Conservation (phyloP, 2,113 vertebrate genomes). For the Chinchilla lanigera region DNA sequence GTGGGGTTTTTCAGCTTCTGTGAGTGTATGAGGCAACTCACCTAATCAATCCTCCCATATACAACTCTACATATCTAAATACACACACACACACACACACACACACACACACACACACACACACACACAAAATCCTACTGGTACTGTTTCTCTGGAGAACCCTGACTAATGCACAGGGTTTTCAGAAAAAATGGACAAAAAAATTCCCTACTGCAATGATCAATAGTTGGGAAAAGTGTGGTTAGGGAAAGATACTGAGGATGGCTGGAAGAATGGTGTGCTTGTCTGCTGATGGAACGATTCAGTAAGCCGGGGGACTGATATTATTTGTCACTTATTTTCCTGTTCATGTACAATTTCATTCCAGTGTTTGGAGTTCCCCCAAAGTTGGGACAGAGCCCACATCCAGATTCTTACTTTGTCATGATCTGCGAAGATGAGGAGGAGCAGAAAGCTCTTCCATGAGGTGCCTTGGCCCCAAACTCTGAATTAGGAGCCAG, state of each 20-base stretch:
- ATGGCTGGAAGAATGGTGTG: not conserved
- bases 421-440: not conserved
- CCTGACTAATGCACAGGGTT: not conserved
- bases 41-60: too few species aligned
- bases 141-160: not conserved
- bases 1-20: not conserved
- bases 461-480: not conserved
- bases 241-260: too few species aligned
- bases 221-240: not conserved
- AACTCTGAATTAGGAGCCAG: not conserved
- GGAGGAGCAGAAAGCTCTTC: not conserved
- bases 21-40: not conserved
- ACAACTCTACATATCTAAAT: not conserved
- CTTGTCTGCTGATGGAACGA: not conserved
- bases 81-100: too few species aligned
- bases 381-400: not conserved
- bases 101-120: too few species aligned
- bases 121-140: not conserved
- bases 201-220: not conserved
- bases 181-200: not conserved
- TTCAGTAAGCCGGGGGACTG: not conserved
- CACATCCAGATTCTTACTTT: not conserved
- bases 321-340: not conserved
- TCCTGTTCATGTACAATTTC: not conserved
- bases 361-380: not conserved